A percentile compares a stretch with the other conserved stretches of the same genome.
Evolutionary conservation across 2,113 vertebrate genomes (phyloP).

Genomic region (Trogon surrucura): DNA sequence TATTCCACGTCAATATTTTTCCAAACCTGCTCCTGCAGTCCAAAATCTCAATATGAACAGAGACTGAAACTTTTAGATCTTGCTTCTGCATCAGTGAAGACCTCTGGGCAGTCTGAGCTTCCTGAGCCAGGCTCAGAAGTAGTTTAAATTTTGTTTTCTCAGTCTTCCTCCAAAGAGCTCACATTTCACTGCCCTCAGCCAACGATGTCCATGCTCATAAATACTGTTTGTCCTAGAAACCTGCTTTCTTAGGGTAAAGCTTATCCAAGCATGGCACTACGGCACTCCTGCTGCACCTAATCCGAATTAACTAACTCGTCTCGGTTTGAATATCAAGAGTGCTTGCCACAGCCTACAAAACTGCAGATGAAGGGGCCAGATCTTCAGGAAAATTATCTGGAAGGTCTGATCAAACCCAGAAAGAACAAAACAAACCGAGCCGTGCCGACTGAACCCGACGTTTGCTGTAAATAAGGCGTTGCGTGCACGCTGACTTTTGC

Average conservation of each 20-base stretch:
- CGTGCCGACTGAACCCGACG: neutral
- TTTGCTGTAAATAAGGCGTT: neutral
- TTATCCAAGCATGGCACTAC: neutral
- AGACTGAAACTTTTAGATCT: neutral
- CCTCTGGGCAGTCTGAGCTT: neutral
- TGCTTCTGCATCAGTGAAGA: neutral
- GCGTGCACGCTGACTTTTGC: neutral
- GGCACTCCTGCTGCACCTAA: neutral
- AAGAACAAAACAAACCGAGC: neutral
- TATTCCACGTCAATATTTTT: neutral
- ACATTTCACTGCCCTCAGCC: neutral
- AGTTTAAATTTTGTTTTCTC: neutral
- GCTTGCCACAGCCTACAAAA: neutral
- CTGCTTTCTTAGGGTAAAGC: neutral
- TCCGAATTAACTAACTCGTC: neutral
- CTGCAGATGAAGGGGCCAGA: neutral
- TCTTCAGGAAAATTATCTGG: accelerated
- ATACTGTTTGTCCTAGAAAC: neutral
- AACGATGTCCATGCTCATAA: neutral
- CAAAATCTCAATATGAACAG: neutral
- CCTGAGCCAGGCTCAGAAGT: neutral
- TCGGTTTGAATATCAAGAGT: neutral
- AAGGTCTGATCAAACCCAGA: neutral
- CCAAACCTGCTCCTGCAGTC: neutral
- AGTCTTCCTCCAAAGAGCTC: neutral